Conservation (phyloP, 2,113 vertebrate species). For the Lagenorhynchus albirostris region DNA sequence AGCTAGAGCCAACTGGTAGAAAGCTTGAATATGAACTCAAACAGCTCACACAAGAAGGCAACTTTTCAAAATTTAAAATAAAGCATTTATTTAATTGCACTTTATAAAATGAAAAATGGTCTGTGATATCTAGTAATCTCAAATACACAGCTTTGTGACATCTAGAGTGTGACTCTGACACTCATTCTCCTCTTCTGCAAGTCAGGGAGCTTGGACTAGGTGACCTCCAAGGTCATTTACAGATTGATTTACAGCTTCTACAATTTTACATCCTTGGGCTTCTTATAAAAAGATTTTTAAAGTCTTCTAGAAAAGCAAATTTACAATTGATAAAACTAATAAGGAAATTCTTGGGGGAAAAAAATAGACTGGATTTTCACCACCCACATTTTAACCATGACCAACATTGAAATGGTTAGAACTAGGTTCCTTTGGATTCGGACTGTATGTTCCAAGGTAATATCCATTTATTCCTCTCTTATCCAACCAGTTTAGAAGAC, state of each 20-base stretch:
- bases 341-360: neutral
- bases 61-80: slow-evolving; percentile 13
- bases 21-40: slow-evolving; percentile 1
- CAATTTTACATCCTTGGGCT: neutral
- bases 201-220: neutral
- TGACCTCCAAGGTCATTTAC: neutral
- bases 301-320: neutral
- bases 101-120: neutral
- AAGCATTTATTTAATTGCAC: neutral
- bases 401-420: neutral
- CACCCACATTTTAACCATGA: neutral
- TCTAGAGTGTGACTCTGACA: neutral
- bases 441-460: neutral
- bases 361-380: neutral
- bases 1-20: neutral
- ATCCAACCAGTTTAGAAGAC: neutral
- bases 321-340: neutral
- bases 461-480: neutral
- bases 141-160: neutral
- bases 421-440: neutral
- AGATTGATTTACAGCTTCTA: neutral
- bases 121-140: neutral
- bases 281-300: neutral
- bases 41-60: neutral
- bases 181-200: neutral